phyloP scores from a whole-genome alignment of 2,113 vertebrate genomes.

The Chascanopsetta lugubris region DNA sequence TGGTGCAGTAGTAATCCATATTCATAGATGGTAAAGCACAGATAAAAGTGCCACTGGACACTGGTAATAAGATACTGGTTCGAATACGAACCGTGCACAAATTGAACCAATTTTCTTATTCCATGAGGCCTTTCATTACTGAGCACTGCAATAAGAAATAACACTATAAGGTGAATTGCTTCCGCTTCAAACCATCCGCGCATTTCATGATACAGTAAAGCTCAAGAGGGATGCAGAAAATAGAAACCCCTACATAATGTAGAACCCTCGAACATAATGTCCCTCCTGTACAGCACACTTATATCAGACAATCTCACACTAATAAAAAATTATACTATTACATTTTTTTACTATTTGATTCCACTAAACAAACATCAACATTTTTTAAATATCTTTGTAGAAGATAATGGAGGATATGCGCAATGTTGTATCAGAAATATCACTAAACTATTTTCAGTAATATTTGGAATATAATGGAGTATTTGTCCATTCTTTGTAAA shows the following conservation, averaged over 20 bases:
- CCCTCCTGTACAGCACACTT: not conserved
- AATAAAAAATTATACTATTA: too few species aligned
- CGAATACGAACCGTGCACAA: too few species aligned
- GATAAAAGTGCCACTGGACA: too few species aligned
- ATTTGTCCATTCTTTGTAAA: not conserved
- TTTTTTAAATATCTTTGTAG: not conserved
- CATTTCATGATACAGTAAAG: not conserved
- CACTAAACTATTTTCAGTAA: not conserved
- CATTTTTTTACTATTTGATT: not conserved
- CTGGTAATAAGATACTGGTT: too few species aligned
- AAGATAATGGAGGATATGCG: not conserved
- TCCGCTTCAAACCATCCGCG: constrained; percentile 1
- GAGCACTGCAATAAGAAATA: constrained; percentile 33
- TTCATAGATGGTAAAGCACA: too few species aligned
- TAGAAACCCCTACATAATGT: not conserved
- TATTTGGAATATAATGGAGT: not conserved
- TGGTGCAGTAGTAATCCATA: too few species aligned
- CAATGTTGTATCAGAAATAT: not conserved
- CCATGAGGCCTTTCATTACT: constrained; percentile 10
- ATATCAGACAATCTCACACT: too few species aligned
- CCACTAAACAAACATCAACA: not conserved
- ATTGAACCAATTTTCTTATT: too few species aligned
- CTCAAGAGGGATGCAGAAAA: constrained; percentile 5
- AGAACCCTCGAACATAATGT: not conserved
- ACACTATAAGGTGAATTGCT: not conserved